Base-by-base conservation (phyloP, 2,113 vertebrate species). In the Leuciscus idus region DNA sequence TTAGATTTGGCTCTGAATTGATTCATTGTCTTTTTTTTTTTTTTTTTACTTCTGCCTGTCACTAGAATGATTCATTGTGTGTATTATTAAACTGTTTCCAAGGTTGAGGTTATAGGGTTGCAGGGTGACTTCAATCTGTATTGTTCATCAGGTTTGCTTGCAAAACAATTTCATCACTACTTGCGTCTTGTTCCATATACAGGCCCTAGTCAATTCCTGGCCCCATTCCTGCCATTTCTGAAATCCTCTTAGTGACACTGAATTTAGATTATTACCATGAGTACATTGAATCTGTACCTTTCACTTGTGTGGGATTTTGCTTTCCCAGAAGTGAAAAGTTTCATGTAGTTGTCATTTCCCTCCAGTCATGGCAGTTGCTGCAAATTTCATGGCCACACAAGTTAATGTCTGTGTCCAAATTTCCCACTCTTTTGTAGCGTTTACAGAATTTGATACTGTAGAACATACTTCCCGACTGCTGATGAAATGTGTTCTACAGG, bases 181-280 rank as follows among this genome's bases (percentile, higher is more conserved):
- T 52, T 55, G 50, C 50, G 59, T 84, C 81, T 61, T 68, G 68
- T 26, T 84, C 59, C 46, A 76, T 84, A 87, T 73, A 33, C 43
- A 43, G n/a, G 17, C 33, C 48, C 28, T 70, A 12, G 21, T 66
- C 68, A 17, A 43, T 74, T 46, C 13, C 46, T 75, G 59, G 55
- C 39, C 43, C 28, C 6, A 11, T 57, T 43, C 26, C 68, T 23
- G 5, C 87, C 21, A 66, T 78, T 70, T 59, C 30, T 68, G 9
- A n/a, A 88, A 88, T 83, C 87, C 87, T 90, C 81, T 88, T 85
- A 77, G 15, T 52, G 21, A n/a, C 23, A 28, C 21, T 13, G 78
- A 62, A 82, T 82, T 30, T 6, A 70, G 79, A 81, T 82, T 70
- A 52, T 82, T 70, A 52, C 11, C 4, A 82, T 50, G 15, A 48